These are phyloP conservation scores for Ellobius talpinus DNA, from an alignment of 2,113 vertebrate genomes.

Conservation along the genomic window DNA sequence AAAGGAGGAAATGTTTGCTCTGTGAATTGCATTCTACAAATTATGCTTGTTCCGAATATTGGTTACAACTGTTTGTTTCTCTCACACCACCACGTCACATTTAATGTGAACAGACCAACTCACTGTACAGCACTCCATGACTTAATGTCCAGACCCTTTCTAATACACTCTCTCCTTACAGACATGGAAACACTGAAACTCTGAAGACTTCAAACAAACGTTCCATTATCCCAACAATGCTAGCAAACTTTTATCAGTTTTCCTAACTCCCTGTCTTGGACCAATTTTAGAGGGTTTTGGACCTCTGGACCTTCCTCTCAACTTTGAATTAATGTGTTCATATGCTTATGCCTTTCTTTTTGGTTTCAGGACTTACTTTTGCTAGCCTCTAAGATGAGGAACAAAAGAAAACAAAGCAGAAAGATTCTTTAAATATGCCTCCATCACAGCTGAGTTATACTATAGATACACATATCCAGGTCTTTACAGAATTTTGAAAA, in stretches of 20 bases:
- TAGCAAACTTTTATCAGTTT: constrained; percentile 37
- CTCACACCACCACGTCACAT: constrained; percentile 36
- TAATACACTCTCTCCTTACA: constrained; percentile 33
- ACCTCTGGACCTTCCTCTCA: not conserved
- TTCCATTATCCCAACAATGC: constrained; percentile 52
- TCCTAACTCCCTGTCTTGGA: constrained; percentile 28
- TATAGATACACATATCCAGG: not conserved
- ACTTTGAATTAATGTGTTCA: not conserved
- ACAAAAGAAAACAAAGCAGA: constrained; percentile 9
- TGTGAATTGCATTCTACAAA: constrained; percentile 24
- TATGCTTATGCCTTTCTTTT: not conserved
- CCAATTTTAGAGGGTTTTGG: constrained; percentile 43
- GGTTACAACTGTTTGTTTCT: not conserved
- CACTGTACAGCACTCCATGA: not conserved
- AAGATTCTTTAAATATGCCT: constrained; percentile 1
- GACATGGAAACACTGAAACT: constrained; percentile 38
- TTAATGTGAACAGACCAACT: constrained; percentile 40
- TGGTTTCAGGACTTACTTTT: not conserved
- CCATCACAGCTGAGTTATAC: not conserved
- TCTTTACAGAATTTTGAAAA: constrained; percentile 1
- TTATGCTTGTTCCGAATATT: not conserved
- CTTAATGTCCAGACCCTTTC: constrained; percentile 60
- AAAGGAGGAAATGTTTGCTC: constrained; percentile 56
- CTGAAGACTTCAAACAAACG: constrained; percentile 43
- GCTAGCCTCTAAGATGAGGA: not conserved